Evolutionary conservation across 2,797 vertebrate species (phyloP), one percentile per base, ranked within the genome.

Genomic region (Garrulus glandarius): DNA sequence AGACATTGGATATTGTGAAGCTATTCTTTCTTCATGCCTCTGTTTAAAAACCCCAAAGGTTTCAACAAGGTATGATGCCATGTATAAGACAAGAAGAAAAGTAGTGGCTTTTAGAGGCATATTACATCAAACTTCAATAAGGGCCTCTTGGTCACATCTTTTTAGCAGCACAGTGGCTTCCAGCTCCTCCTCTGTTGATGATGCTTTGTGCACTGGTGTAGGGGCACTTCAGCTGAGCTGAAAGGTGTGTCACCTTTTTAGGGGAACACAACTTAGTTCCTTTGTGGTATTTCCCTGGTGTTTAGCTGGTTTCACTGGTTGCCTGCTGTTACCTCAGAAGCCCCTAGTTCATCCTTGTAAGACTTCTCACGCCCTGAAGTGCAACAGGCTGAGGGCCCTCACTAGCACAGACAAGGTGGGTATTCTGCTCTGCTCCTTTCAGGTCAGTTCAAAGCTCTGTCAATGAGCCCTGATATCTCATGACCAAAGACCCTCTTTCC

Each of bases 401-500:
- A 0, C 5, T 43, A 44, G 15, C 13, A 52, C 2, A 9, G 55
- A 21, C 5, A 74, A 68, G 10, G 24, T 10, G 63, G 24, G n/a
- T 32, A 9, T 47, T 53, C 67, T 64, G 15, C 12, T 21, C 30
- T 8, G 6, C 7, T 20, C 6, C 16, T 43, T 52, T 41, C 39
- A 50, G 20, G 8, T 41, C 13, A 5, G 4, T 57, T 69, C 57
- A 52, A 63, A 78, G 11, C 15, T 67, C 82, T 41, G 12, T n/a
- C 8, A 11, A 6, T 21, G 6, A 71, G 11, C 16, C 36, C 15
- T 2, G 2, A 17, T 24, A 60, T 19, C 10, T 44, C 0, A 0
- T 21, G 15, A 57, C 7, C 8, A 24, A 74, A 78, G 12, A 55
- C 5, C 2, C 5, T 32, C 30, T 43, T 68, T 18, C 6, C 7